Conservation (phyloP, 2,888 invertebrate species). For the Tenthredo distinguenda region DNA sequence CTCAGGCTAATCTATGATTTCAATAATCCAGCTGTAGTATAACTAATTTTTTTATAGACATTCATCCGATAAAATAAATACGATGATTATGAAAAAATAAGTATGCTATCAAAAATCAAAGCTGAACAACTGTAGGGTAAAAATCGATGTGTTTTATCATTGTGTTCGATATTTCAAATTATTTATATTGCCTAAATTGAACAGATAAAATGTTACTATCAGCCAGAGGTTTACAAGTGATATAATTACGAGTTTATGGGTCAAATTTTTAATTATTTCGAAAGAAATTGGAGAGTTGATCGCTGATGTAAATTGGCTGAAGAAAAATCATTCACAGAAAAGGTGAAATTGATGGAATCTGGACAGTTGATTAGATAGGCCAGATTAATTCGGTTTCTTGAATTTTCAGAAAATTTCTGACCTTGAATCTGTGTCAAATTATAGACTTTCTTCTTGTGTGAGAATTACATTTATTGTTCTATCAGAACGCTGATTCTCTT, state of each 20-base stretch:
- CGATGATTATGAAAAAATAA: not conserved
- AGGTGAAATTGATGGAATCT: not conserved
- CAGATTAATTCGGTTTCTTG: not conserved
- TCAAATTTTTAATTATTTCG: not conserved
- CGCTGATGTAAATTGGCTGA: not conserved
- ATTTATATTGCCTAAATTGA: not conserved
- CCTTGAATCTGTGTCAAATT: too few species aligned
- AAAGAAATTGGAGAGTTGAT: not conserved
- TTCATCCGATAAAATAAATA: not conserved
- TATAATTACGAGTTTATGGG: not conserved
- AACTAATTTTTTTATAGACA: not conserved
- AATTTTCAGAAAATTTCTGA: not conserved
- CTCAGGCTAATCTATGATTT: not conserved
- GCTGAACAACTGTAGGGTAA: not conserved
- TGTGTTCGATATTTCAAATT: not conserved
- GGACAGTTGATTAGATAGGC: not conserved
- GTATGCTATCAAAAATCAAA: not conserved
- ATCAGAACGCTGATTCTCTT: not conserved
- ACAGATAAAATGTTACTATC: not conserved
- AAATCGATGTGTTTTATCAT: not conserved
- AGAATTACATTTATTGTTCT: too few species aligned
- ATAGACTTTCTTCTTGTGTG: too few species aligned
- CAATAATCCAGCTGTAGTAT: not conserved
- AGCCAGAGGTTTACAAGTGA: not conserved
- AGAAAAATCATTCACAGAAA: not conserved